Base-by-base conservation (phyloP, 2,113 vertebrate species). In the Laticauda colubrina region DNA sequence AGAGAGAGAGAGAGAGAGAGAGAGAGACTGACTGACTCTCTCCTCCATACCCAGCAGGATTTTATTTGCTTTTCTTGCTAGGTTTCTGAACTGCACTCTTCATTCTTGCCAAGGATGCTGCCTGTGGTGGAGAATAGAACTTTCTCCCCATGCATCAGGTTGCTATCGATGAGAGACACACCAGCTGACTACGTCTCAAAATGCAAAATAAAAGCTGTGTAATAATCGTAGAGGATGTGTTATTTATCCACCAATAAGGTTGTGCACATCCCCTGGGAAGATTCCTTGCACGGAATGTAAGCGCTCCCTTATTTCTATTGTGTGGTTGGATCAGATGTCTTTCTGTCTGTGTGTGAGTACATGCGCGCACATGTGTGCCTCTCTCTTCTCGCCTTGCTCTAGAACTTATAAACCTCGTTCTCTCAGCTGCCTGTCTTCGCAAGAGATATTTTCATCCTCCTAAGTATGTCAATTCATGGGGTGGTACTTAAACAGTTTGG, bases 401-500 rank as follows among this genome's bases (percentile, higher is more conserved):
- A 18, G 89, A 43, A 51, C 48, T 88, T 43, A 39, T 20, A 81
- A 87, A 93, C 0, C n/a, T 0, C 87, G 57, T 89, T 91, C 85
- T 92, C 57, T 92, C 96, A 92, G 94, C 95, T 85, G 1, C 24
- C 91, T 69, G 87, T 89, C 91, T 3, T 94, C 95, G 96, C 95
- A 96, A 87, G 93, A 97, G 95, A 90, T 91, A 94, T 92, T 94
- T 95, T 94, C 94, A 64, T 85, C 26, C 91, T 85, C 3, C 94
- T 94, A 54, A 48, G 24, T 53, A 43, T 89, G 92, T 92, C 89
- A 91, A 34, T 95, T 95, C 94, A 94, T 55, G 75, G 69, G 75
- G 94, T 93, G 94, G 93, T 96, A 96, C 94, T 93, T 96, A 54
- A 89, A 91, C 93, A 92, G 96, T 96, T 93, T 96, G 93, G 94